A percentile compares a stretch with the other conserved stretches of the same genome.
Conservation (phyloP, 2,113 vertebrate genomes). For the Ceyx melanurus region DNA sequence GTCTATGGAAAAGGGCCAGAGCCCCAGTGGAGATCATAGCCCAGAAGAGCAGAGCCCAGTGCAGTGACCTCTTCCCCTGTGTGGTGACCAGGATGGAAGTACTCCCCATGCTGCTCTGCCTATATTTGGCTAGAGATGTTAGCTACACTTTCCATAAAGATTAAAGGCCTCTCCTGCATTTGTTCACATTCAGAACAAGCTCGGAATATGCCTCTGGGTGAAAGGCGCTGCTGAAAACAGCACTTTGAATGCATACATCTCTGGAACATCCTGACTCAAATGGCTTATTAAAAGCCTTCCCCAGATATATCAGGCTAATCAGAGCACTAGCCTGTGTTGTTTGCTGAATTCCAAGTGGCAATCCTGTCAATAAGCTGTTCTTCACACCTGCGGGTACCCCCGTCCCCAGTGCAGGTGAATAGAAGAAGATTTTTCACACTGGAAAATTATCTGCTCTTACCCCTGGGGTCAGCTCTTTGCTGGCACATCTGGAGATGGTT, state of each 20-base stretch:
- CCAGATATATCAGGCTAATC: conserved; percentile 40
- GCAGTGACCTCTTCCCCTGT: background rate
- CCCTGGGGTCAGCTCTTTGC: background rate
- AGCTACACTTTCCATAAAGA: conserved; percentile 2
- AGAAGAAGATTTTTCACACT: background rate
- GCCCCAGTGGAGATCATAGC: background rate
- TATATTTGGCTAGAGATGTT: background rate
- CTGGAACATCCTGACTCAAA: conserved; percentile 40
- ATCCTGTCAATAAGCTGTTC: background rate
- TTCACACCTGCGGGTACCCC: background rate
- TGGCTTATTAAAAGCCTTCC: conserved; percentile 55
- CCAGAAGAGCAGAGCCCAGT: background rate
- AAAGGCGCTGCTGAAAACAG: conserved; percentile 56
- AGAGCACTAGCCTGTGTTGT: background rate
- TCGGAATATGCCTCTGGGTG: conserved; percentile 39
- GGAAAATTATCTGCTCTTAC: background rate
- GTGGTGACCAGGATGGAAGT: background rate
- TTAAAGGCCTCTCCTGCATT: conserved; percentile 14
- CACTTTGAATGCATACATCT: conserved; percentile 28
- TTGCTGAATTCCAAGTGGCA: background rate
- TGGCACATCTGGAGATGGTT: background rate
- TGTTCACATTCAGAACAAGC: conserved; percentile 11
- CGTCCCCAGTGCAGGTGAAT: background rate
- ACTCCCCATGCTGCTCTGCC: background rate
- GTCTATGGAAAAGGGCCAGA: background rate